Evolutionary conservation across 2,113 vertebrate species (phyloP).

Genomic region (Scytalopus superciliaris): DNA sequence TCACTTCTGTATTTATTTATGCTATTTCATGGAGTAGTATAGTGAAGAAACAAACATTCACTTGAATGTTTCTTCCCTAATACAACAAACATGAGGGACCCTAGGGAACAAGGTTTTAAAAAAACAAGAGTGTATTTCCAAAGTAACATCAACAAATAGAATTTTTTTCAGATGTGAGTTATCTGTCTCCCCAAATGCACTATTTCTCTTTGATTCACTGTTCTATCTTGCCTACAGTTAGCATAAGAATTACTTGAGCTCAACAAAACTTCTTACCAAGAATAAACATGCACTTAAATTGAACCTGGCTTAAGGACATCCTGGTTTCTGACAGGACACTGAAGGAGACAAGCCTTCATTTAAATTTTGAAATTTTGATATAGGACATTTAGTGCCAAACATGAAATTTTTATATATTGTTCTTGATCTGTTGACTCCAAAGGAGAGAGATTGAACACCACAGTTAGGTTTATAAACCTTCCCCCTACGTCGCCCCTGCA

Average conservation of each 20-base stretch:
- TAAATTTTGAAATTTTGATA: neutral
- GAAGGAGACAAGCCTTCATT: neutral
- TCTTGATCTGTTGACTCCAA: neutral
- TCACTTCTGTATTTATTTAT: slow-evolving; percentile 12
- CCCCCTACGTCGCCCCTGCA: rapidly evolving
- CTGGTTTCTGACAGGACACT: neutral
- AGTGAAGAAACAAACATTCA: neutral
- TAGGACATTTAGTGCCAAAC: neutral
- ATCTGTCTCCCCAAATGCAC: neutral
- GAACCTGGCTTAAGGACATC: neutral
- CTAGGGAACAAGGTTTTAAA: neutral
- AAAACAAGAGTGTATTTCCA: neutral
- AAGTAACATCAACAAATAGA: neutral
- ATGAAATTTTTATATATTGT: neutral
- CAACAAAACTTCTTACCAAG: neutral
- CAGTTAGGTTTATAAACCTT: neutral
- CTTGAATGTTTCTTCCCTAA: slow-evolving; percentile 11
- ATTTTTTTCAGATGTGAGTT: neutral
- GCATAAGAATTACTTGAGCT: neutral
- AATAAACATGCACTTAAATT: neutral
- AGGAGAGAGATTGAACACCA: neutral
- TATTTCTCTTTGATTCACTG: neutral
- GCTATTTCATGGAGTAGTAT: neutral
- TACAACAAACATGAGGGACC: neutral
- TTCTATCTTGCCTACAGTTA: neutral